Base-by-base conservation (phyloP, 1,140 invertebrate species). In the Cecropterus lyciades region DNA sequence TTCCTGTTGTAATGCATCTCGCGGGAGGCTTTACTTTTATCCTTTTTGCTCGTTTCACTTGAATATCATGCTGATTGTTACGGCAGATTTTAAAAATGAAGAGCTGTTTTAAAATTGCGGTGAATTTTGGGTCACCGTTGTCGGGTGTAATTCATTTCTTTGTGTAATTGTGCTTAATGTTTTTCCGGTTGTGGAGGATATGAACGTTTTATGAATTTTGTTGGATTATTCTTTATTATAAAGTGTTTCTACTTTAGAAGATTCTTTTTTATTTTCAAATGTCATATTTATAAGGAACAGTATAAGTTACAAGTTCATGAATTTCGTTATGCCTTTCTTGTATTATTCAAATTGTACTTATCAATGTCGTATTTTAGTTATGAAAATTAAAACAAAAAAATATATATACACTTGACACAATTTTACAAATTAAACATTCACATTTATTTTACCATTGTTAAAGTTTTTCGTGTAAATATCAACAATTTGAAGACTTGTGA, bases 1-100 rank as follows among this genome's bases (percentile, higher is more conserved):
- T 68, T 65, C 40, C 69, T 33, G 40, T 40, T 17, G 55, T 78
- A 75, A 80, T 70, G 77, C 52, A 72, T 70, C 77, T 69, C 71
- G 49, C 40, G 69, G 63, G 77, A 59, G 62, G 46, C 69, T 68
- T 82, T 73, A 74, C 66, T 74, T 69, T 77, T 67, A 69, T 69
- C 24, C 55, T 46, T 48, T 57, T 45, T n/a, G n/a, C n/a, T 16
- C n/a, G 27, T 65, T 27, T 55, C 63, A 33, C 24, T n/a, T 57
- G 59, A 46, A 30, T 60, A 46, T 56, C 14, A 73, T 67, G 37
- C 48, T 73, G 62, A 67, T 53, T 70, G 62, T 57, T 69, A 59
- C 37, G 42, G 53, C 5, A 14, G 33, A 48, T 57, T 60, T 66
- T 66, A 27, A 30, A 42, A 33, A 33, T 55, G 40, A 59, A 43